Base-by-base conservation (phyloP, 1,140 invertebrate species). In the Aricia agestis region DNA sequence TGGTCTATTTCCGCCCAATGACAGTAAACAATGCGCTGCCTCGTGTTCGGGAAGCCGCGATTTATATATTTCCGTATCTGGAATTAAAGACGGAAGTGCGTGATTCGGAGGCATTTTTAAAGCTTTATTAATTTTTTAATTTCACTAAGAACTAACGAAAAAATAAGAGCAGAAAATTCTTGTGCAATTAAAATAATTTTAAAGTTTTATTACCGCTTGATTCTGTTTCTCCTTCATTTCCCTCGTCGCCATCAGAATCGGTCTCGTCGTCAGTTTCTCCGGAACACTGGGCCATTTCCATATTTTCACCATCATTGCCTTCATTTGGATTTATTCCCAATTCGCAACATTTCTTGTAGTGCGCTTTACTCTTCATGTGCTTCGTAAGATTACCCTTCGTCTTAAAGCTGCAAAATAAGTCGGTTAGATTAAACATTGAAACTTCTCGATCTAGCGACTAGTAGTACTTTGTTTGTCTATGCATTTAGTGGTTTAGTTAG, bases 341-440 rank as follows among this genome's bases (percentile, higher is more conserved):
- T 80, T 98, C 97, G 7, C 96, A 93, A 91, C 98, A 98, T 78
- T 97, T 97, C 85, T 98, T 98, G 80, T 96, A 97, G 87, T 99
- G 98, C 0, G 98, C 96, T 92, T 99, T 99, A 15, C 98, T 99
- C 83, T 99, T 98, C 96, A 99, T 98, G 86, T 99, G 99, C 90
- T 99, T 99, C 0, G 98, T 99, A 18, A 99, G 92, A 89, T 99
- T 99, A 0, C 98, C 98, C 89, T 99, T 99, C 5, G 98, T 99
- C 92, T 99, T 99, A 89, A 99, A 99, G 86, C 96, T 97, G 83
- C 81, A 95, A 92, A 72, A 71, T 70, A 68, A 66, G 42, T 52
- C 10, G 13, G 45, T 41, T 36, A 66, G 15, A 9, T 10, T 32
- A 66, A 66, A 52, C 25, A 25, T 25, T n/a, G n/a, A n/a, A n/a